phyloP scores from a whole-genome alignment of 2,113 vertebrate species.

The Pavo muticus region DNA sequence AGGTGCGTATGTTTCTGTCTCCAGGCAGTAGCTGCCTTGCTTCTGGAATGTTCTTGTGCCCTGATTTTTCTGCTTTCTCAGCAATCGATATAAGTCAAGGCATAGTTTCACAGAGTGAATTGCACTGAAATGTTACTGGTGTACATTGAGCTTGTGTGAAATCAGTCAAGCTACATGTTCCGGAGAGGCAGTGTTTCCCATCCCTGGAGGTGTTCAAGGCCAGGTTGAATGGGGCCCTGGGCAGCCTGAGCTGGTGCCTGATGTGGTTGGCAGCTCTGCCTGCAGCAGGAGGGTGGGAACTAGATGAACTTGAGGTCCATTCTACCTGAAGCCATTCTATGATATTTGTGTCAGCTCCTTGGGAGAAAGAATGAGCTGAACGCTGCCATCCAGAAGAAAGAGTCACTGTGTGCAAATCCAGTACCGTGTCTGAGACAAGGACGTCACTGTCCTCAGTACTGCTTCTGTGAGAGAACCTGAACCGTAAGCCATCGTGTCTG shows the following conservation, averaged over 20 bases:
- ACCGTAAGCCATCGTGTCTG: not conserved
- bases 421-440: not conserved
- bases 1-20: not conserved
- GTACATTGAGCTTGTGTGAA: not conserved
- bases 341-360: not conserved
- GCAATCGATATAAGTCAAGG: not conserved
- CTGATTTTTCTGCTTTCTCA: not conserved
- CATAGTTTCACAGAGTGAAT: not conserved
- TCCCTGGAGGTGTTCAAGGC: too few relatives aligned
- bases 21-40: not conserved
- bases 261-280: too few relatives aligned
- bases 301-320: too few relatives aligned
- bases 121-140: not conserved
- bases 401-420: not conserved
- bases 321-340: too few relatives aligned
- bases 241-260: too few relatives aligned
- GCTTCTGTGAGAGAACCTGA: not conserved
- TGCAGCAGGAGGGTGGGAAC: too few relatives aligned
- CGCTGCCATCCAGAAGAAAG: not conserved
- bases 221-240: too few relatives aligned
- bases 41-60: constrained; percentile 9
- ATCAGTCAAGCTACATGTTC: not conserved
- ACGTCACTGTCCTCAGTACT: not conserved
- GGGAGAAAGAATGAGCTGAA: not conserved
- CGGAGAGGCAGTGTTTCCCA: too few relatives aligned